Percentiles rank a stretch among this genome's conserved stretches.
Conservation (phyloP, 2,888 invertebrate genomes). For the Drosophila rubida region DNA sequence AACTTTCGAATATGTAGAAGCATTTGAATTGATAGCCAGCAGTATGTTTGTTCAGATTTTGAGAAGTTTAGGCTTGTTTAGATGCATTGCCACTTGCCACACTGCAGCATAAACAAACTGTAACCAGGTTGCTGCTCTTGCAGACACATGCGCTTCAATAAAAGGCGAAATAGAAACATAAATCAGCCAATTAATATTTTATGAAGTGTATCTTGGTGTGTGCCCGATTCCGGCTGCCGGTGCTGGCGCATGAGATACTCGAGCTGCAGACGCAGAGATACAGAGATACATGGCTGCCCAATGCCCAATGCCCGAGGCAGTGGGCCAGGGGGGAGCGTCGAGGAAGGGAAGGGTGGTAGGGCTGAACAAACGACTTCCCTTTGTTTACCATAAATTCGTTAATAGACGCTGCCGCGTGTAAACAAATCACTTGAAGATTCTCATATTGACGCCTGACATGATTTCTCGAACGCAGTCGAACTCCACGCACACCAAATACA, state of each 20-base stretch:
- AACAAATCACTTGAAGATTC: slow-evolving; percentile 84
- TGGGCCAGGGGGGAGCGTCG: not conserved
- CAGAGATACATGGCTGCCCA: slow-evolving; percentile 44
- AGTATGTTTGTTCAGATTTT: slow-evolving; percentile 4
- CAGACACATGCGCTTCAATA: slow-evolving; percentile 61
- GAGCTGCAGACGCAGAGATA: slow-evolving; percentile 6
- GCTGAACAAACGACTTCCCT: slow-evolving; percentile 78
- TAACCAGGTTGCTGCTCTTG: slow-evolving; percentile 24
- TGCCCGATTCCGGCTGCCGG: slow-evolving; percentile 32
- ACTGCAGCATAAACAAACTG: slow-evolving; percentile 52
- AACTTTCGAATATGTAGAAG: not conserved
- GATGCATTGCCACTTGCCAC: slow-evolving; percentile 54
- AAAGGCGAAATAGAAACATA: slow-evolving; percentile 78
- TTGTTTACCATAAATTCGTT: slow-evolving; percentile 82
- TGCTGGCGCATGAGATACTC: slow-evolving; percentile 37
- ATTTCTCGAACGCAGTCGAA: slow-evolving; percentile 61
- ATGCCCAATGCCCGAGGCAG: slow-evolving; percentile 11
- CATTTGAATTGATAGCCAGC: slow-evolving; percentile 1
- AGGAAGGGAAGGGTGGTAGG: slow-evolving; percentile 14
- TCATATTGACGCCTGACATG: slow-evolving; percentile 81
- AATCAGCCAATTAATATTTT: slow-evolving; percentile 81
- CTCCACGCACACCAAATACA: slow-evolving; percentile 32
- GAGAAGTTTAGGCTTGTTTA: slow-evolving; percentile 57
- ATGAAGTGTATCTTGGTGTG: slow-evolving; percentile 75
- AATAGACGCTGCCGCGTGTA: slow-evolving; percentile 82